These are phyloP conservation scores for Neria commutata DNA, from an alignment of 2,888 invertebrate species.

Conservation along the genomic window DNA sequence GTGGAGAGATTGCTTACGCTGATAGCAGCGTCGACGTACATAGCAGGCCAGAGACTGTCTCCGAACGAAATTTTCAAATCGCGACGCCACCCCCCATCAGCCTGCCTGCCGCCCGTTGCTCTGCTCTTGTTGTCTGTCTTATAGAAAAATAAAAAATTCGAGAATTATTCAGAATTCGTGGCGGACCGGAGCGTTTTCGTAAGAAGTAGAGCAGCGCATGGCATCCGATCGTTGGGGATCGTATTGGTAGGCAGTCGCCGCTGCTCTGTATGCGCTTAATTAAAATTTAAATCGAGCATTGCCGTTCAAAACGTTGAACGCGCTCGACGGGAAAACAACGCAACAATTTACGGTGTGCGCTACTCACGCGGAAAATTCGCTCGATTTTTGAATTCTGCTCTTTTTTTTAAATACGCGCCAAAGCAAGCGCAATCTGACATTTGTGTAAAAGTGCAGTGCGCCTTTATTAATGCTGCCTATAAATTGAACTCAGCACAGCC, in stretches of 20 bases:
- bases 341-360: slow-evolving; percentile 16
- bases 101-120: neutral
- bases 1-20: too few species aligned
- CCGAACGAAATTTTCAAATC: slow-evolving; percentile 19
- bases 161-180: slow-evolving; percentile 22
- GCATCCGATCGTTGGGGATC: slow-evolving; percentile 6
- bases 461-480: neutral
- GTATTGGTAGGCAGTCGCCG: neutral
- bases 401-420: too few species aligned
- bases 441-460: neutral
- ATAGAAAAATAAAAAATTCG: neutral
- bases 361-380: slow-evolving; percentile 13
- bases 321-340: slow-evolving; percentile 38
- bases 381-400: too few species aligned
- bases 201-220: slow-evolving; percentile 7
- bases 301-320: slow-evolving; percentile 45
- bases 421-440: neutral
- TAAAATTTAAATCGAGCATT: slow-evolving; percentile 40
- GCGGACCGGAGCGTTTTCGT: slow-evolving; percentile 10
- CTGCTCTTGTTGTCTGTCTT: neutral
- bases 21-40: slow-evolving; percentile 30
- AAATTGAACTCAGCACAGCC: neutral
- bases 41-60: slow-evolving; percentile 17
- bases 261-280: slow-evolving; percentile 38
- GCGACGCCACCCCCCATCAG: too few species aligned